Base-by-base conservation (phyloP, 2,797 vertebrate genomes). In the Danio tinwini region DNA sequence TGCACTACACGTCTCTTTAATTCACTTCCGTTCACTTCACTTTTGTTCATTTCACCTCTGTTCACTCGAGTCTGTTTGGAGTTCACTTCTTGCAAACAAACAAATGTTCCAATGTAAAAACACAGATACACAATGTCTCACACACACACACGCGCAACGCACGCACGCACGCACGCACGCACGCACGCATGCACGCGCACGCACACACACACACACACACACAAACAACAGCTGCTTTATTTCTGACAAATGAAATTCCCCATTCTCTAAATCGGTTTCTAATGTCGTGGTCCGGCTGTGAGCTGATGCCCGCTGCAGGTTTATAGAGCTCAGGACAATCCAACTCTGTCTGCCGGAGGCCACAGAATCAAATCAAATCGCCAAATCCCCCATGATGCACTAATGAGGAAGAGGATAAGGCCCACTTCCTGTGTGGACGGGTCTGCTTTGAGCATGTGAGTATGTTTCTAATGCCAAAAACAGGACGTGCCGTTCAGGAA, bases 341-440 rank as follows among this genome's bases (percentile, higher is more conserved):
- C 47, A 10, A 58, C 42, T 47, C 45, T 2, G 5, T 7, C 1
- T 29, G 16, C 64, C 52, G 40, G 74, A 67, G 50, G 39, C 40
- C 5, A 52, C 5, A 37, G 53, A 39, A 42, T 69, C 44, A 19
- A 59, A 77, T 8, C 5, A 61, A 16, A 61, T 21, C 1, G 44
- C 16, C 12, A 59, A 77, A 77, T 59, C 44, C 64, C 14, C 53
- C 16, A 17, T 59, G 52, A 77, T 49, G 29, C 75, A 49, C 21
- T 77, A 69, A 77, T 69, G 64, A 77, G 75, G 75, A 69, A 69
- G 42, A 59, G 75, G 64, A 75, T 64, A 42, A 21, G n/a, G 45
- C 44, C 6, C 53, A 49, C 64, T 39, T 77, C 75, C 75, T 59
- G 55, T 19, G 63, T 55, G 19, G 53, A 76, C 50, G 64, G n/a